Conservation (phyloP, 2,797 vertebrate species). For the Myoxocephalus aenaeus region DNA sequence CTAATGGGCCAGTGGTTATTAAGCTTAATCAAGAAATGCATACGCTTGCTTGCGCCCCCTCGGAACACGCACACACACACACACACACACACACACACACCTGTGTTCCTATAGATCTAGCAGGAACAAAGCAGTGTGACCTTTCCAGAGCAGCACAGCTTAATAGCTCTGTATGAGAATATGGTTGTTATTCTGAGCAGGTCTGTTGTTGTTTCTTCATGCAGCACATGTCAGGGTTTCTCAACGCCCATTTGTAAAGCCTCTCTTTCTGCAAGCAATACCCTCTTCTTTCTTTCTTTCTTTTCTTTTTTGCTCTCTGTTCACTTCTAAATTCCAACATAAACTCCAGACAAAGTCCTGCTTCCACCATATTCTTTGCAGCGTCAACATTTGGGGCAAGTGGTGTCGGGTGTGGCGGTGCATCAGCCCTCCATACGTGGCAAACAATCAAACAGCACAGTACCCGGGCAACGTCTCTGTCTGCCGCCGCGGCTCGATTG, state of each 20-base stretch:
- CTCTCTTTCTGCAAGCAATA: background rate
- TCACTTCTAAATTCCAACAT: slow-evolving; percentile 1
- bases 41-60: slow-evolving; percentile 27
- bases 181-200: slow-evolving; percentile 21
- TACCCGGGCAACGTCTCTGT: slow-evolving; percentile 34
- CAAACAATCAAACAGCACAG: slow-evolving; percentile 57
- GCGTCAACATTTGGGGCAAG: background rate
- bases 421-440: slow-evolving; percentile 23
- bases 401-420: background rate
- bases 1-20: slow-evolving; percentile 65
- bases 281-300: background rate
- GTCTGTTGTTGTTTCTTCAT: slow-evolving; percentile 33
- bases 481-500: slow-evolving; percentile 56
- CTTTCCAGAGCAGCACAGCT: slow-evolving; percentile 61
- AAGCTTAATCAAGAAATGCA: slow-evolving; percentile 50
- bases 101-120: slow-evolving; percentile 48
- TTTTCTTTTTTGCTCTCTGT: slow-evolving; percentile 1
- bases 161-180: slow-evolving; percentile 51
- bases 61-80: background rate
- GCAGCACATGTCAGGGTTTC: slow-evolving; percentile 12
- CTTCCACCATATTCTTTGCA: background rate
- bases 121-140: slow-evolving; percentile 60
- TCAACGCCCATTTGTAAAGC: background rate
- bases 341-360: slow-evolving; percentile 7
- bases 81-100: slow-evolving; percentile 31